Evolutionary conservation across 1,140 invertebrate species (phyloP).

Genomic region (Drosophila insularis): DNA sequence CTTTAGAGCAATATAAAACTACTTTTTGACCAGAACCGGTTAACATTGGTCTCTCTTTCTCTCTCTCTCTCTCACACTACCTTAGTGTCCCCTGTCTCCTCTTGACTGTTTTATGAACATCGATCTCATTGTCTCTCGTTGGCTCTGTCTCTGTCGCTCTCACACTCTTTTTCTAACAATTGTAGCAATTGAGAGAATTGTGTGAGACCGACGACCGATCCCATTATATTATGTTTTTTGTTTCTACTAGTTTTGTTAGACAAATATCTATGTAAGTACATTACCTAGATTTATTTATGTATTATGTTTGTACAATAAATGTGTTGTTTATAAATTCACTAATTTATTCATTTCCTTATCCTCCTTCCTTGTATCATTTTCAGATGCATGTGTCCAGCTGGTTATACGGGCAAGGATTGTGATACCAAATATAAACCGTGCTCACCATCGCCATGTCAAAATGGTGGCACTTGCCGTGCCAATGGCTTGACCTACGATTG

Average conservation of each 20-base stretch:
- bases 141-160: not conserved
- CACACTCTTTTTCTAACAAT: constrained; percentile 39
- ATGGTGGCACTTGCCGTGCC: constrained; percentile 92
- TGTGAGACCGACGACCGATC: not conserved
- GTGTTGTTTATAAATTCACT: not conserved
- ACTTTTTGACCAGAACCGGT: constrained; percentile 38
- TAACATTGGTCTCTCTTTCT: constrained; percentile 27
- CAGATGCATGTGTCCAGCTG: constrained; percentile 93
- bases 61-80: not conserved
- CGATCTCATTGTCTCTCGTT: not conserved
- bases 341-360: not conserved
- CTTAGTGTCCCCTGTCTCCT: no score
- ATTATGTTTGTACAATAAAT: not conserved
- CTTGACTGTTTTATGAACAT: no score
- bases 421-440: constrained; percentile 95
- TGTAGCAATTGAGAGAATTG: constrained; percentile 31
- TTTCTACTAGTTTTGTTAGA: not conserved
- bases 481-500: constrained; percentile 92
- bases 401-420: constrained; percentile 95
- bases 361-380: constrained; percentile 72
- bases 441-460: constrained; percentile 93
- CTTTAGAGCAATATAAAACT: constrained; percentile 11
- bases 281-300: no score
- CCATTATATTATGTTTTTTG: not conserved
- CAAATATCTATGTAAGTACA: not conserved